Conservation (phyloP, 53 echinoderm and acorn worm genomes). For the Actinopyga echinites region DNA sequence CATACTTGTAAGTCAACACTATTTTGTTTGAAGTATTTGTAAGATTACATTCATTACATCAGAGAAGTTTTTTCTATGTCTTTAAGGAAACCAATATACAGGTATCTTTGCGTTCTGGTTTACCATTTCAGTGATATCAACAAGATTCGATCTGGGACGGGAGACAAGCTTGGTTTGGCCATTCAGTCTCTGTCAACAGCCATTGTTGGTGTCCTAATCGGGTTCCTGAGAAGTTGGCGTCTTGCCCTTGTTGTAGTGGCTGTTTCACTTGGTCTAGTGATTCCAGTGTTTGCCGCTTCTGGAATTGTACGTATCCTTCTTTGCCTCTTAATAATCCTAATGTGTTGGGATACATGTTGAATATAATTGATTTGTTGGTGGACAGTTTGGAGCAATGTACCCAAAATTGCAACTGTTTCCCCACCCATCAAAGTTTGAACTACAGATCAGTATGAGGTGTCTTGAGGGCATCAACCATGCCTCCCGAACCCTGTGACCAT, state of each 20-base stretch:
- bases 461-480: too few relatives aligned
- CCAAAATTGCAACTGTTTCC: too few relatives aligned
- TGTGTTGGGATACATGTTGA: too few relatives aligned
- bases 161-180: constrained; percentile 80
- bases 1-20: too few relatives aligned
- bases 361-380: too few relatives aligned
- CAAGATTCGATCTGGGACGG: constrained; percentile 76
- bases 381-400: too few relatives aligned
- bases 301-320: not conserved
- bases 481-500: too few relatives aligned
- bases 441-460: too few relatives aligned
- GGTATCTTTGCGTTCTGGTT: too few relatives aligned
- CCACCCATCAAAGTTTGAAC: too few relatives aligned
- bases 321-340: too few relatives aligned
- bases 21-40: not conserved
- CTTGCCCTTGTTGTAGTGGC: constrained; percentile 78
- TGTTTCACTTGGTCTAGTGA: constrained; percentile 60
- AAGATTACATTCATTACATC: not conserved
- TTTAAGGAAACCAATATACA: not conserved
- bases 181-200: constrained; percentile 67
- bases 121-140: constrained; percentile 67
- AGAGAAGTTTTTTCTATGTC: too few relatives aligned
- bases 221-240: constrained; percentile 82
- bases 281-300: constrained; percentile 43
- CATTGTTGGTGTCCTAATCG: constrained; percentile 67